Conservation (phyloP, 2,113 vertebrate species). For the Numenius arquata region DNA sequence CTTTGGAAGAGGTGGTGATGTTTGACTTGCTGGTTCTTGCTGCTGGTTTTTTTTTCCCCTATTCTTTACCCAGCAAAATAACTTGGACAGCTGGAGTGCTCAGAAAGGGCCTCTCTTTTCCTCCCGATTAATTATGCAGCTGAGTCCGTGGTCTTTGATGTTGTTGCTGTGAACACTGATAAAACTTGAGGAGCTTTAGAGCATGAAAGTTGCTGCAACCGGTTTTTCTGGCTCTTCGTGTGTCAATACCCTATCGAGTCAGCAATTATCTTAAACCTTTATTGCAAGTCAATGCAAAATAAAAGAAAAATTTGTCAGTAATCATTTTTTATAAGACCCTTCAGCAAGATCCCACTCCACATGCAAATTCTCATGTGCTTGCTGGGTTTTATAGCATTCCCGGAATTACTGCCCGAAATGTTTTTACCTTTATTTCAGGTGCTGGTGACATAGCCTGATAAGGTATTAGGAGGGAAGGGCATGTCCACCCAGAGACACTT, state of each 20-base stretch:
- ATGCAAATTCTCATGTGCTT: not conserved
- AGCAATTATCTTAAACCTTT: not conserved
- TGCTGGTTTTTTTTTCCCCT: fast-evolving
- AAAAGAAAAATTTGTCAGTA: not conserved
- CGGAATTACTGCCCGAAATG: not conserved
- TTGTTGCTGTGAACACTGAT: constrained; percentile 13
- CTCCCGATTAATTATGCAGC: not conserved
- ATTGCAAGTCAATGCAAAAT: not conserved
- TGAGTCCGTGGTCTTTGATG: not conserved
- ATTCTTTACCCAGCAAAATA: not conserved
- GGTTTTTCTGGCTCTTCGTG: not conserved
- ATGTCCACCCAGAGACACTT: not conserved
- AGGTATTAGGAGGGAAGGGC: not conserved
- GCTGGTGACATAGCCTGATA: not conserved
- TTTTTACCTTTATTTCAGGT: not conserved
- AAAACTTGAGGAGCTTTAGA: constrained; percentile 35
- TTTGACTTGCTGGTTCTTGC: not conserved
- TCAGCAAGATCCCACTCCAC: fast-evolving
- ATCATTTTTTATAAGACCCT: not conserved
- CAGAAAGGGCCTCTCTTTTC: not conserved
- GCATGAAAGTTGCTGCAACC: not conserved
- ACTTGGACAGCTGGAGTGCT: not conserved
- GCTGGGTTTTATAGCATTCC: not conserved
- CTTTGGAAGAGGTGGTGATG: not conserved
- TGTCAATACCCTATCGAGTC: not conserved